Evolutionary conservation across 2,113 vertebrate species (phyloP).

Genomic region (Steatornis caripensis): DNA sequence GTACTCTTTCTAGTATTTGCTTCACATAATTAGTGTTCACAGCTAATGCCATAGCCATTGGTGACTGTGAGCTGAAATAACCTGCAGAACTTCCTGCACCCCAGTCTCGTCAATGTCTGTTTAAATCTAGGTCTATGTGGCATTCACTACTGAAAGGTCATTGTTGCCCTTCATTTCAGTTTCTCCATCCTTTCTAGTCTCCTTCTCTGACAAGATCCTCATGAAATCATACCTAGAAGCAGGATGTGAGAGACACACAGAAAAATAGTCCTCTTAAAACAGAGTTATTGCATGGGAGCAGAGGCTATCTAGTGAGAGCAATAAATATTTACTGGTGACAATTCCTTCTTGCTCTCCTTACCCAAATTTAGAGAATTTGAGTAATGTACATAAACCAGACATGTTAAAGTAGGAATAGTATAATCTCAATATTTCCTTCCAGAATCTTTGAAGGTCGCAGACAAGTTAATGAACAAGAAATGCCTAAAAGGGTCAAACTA

Average conservation of each 20-base stretch:
- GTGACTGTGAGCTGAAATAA: not conserved
- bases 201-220: not conserved
- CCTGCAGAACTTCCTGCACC: not conserved
- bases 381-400: not conserved
- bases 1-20: not conserved
- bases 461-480: conserved; percentile 34
- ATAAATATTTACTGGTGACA: not conserved
- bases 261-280: not conserved
- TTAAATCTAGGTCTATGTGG: not conserved
- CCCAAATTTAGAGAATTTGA: not conserved
- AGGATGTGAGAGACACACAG: not conserved
- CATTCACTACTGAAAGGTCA: not conserved
- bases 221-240: not conserved
- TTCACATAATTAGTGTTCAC: not conserved
- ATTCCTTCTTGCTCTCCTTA: not conserved
- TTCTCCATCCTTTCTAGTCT: not conserved
- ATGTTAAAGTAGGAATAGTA: not conserved
- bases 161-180: not conserved
- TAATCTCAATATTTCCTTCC: not conserved
- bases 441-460: conserved; percentile 44
- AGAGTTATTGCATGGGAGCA: not conserved
- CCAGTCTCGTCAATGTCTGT: not conserved
- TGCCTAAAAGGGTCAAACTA: not conserved
- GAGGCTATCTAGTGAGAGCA: not conserved
- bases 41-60: not conserved